Percentiles rank a stretch among this genome's conserved stretches.
Conservation (phyloP, 2,888 invertebrate genomes). For the Amiota communis region DNA sequence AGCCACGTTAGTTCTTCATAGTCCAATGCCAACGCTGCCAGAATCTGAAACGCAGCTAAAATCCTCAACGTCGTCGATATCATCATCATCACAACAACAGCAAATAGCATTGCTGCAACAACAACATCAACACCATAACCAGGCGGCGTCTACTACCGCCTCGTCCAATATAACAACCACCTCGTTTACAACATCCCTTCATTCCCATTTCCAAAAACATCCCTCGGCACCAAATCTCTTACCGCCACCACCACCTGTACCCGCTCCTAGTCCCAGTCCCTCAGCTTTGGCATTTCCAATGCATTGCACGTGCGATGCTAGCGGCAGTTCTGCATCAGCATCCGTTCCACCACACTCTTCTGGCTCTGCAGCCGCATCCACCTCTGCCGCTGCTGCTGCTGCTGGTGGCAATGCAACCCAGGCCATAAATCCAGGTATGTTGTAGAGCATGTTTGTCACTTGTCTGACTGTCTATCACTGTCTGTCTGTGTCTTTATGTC, state of each 20-base stretch:
- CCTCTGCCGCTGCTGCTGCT: constrained; percentile 42
- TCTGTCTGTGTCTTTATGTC: constrained; percentile 30
- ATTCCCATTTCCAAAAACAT: constrained; percentile 70
- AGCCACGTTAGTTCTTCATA: constrained; percentile 53
- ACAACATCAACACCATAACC: background rate
- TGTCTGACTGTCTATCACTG: background rate
- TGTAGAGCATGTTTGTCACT: constrained; percentile 70
- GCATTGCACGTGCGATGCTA: constrained; percentile 70
- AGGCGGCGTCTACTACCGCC: constrained; percentile 30
- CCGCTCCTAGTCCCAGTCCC: constrained; percentile 66
- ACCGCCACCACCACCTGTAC: constrained; percentile 55
- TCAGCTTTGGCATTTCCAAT: constrained; percentile 64
- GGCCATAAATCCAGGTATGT: constrained; percentile 70
- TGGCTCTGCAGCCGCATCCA: constrained; percentile 38
- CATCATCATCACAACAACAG: constrained; percentile 45
- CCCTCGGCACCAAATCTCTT: constrained; percentile 69
- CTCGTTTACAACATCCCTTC: constrained; percentile 54
- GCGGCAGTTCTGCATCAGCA: constrained; percentile 43
- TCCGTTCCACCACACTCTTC: constrained; percentile 36
- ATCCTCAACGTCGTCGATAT: constrained; percentile 51
- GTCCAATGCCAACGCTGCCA: constrained; percentile 69
- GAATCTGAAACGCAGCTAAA: constrained; percentile 63
- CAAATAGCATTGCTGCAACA: constrained; percentile 30
- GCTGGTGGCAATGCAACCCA: constrained; percentile 37
- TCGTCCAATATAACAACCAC: constrained; percentile 22